Evolutionary conservation across 2,797 vertebrate genomes (phyloP).

Genomic region (Tapirus indicus): DNA sequence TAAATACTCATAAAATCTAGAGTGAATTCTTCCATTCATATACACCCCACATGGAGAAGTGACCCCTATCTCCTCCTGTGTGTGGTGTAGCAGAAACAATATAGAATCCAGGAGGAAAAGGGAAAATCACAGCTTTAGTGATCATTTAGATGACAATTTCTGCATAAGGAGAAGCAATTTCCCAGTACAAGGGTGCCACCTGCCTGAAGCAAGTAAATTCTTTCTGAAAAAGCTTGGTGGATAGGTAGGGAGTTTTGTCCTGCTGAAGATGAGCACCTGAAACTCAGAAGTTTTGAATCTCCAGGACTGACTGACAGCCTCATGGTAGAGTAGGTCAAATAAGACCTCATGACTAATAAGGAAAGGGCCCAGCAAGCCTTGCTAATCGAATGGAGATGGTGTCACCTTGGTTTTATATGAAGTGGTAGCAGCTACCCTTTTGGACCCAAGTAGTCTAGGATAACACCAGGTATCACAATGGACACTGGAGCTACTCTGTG

Average conservation of each 20-base stretch:
- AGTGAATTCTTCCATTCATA: neutral
- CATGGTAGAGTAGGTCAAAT: neutral
- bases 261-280: neutral
- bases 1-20: neutral
- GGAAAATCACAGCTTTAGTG: neutral
- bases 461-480: neutral
- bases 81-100: neutral
- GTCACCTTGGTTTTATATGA: neutral
- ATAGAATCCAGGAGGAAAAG: neutral
- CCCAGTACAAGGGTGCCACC: neutral
- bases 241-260: neutral
- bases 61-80: neutral
- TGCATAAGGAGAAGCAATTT: neutral
- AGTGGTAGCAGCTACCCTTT: neutral
- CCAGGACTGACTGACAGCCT: rapidly evolving
- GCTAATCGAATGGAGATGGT: neutral
- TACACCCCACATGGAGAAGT: neutral
- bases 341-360: neutral
- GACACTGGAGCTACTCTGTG: neutral
- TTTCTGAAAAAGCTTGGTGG: neutral
- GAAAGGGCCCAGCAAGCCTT: neutral
- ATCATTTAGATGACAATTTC: neutral
- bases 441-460: neutral
- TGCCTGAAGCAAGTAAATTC: neutral
- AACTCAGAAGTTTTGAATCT: neutral